phyloP scores from a whole-genome alignment of 2,888 invertebrate genomes.

The Branchellion lobata region DNA sequence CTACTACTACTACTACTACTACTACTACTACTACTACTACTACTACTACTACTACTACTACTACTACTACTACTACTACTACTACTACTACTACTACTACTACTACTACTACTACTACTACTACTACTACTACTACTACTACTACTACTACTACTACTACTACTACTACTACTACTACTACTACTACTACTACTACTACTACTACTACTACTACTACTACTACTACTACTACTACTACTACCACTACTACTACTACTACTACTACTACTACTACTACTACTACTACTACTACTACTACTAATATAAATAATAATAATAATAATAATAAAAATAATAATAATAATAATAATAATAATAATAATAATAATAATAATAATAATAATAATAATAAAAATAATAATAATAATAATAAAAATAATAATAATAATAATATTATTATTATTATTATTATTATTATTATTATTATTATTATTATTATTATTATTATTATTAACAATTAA shows the following conservation, averaged over 20 bases:
- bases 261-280: neutral
- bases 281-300: neutral
- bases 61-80: constrained; percentile 45
- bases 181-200: constrained; percentile 47
- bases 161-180: constrained; percentile 48
- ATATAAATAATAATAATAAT: neutral
- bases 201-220: constrained; percentile 41
- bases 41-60: constrained; percentile 42
- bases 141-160: constrained; percentile 48
- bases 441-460: neutral
- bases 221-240: constrained; percentile 54
- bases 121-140: constrained; percentile 47
- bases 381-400: neutral
- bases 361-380: neutral
- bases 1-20: constrained; percentile 41
- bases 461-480: neutral
- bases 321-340: neutral
- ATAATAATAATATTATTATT: neutral
- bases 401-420: neutral
- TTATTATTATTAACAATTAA: neutral
- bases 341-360: neutral
- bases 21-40: constrained; percentile 38
- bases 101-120: constrained; percentile 44
- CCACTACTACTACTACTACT: neutral
- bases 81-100: constrained; percentile 40